Base-by-base conservation (phyloP, 2,113 vertebrate genomes). In the Vulpes vulpes region DNA sequence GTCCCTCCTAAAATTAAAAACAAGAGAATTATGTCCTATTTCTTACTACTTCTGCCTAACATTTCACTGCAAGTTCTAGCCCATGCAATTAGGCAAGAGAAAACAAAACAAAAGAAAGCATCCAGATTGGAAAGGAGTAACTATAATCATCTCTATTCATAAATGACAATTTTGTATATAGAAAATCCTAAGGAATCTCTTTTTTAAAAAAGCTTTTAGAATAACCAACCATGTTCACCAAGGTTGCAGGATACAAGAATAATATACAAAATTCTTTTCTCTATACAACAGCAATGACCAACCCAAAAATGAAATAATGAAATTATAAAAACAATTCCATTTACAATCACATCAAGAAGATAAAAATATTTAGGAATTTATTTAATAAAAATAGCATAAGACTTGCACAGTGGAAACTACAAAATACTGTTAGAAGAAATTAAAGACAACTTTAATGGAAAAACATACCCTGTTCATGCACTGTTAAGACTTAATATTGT, bases 1-100 rank as follows among this genome's bases (percentile, higher is more conserved):
- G 25, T 64, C 38, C 20, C 73, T 90, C 89, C 16, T 69, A 91
- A 81, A 91, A 43, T 10, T 81, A 91, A 76, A 35, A 38, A 57
- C 51, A 81, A 81, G 17, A 69, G 67, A 57, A 69, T 12, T 23
- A n/a, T 67, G 23, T 57, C 32, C 60, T 65, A 30, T 38, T 38
- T 91, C 89, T 69, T 69, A 91, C 62, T 51, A 81, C 20, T 91
- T 81, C 76, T 81, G 57, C n/a, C 80, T 27, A 81, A 38, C 62
- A 69, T 57, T 69, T 81, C 76, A 81, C 76, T 69, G 11, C 25
- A 67, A 49, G 59, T 79, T 35, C 43, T 51, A 64, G 35, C 23
- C 74, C 38, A 69, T 43, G 4, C 2, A 57, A 38, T 32, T 57
- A 81, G n/a, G 7, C 51, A 57, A 67, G 49, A 1, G 43, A 27